A percentile compares a stretch with the other conserved stretches of the same genome.
phyloP scores from a whole-genome alignment of 2,797 vertebrate genomes.

The Lacerta agilis region DNA sequence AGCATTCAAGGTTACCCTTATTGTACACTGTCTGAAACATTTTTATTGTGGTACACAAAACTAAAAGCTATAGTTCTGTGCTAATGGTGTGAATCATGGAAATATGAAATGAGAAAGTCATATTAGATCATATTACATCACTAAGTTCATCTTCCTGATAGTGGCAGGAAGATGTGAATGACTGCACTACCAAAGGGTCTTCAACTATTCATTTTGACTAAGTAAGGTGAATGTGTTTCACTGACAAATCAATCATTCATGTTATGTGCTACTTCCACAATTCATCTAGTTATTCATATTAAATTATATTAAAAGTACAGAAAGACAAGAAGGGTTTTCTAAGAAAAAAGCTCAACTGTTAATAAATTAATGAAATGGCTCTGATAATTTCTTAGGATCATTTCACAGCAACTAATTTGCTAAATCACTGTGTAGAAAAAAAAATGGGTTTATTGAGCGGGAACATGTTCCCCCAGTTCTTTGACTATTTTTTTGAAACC shows the following conservation, averaged over 20 bases:
- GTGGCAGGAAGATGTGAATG: not conserved
- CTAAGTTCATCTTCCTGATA: not conserved
- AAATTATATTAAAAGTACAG: not conserved
- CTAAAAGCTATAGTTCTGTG: slow-evolving; percentile 16
- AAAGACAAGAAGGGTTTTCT: not conserved
- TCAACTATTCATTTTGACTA: not conserved
- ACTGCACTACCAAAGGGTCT: slow-evolving; percentile 6
- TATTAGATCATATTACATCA: slow-evolving; percentile 13
- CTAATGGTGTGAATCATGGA: not conserved
- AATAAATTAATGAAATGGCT: too few species aligned
- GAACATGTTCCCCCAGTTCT: not conserved
- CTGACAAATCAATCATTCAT: slow-evolving; percentile 2
- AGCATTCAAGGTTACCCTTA: not conserved
- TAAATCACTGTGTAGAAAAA: not conserved
- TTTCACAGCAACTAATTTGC: too few species aligned
- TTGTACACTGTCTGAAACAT: not conserved
- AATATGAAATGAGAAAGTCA: not conserved
- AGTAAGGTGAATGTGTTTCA: not conserved
- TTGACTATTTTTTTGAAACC: not conserved
- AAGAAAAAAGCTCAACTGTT: not conserved
- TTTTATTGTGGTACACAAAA: not conserved
- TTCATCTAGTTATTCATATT: not conserved
- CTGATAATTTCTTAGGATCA: too few species aligned
- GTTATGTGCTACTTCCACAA: not conserved
- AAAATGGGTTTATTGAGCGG: not conserved